Evolutionary conservation across 2,113 vertebrate species (phyloP), one percentile per base, ranked within the genome.

Genomic region (Microcebus ravelobensis): DNA sequence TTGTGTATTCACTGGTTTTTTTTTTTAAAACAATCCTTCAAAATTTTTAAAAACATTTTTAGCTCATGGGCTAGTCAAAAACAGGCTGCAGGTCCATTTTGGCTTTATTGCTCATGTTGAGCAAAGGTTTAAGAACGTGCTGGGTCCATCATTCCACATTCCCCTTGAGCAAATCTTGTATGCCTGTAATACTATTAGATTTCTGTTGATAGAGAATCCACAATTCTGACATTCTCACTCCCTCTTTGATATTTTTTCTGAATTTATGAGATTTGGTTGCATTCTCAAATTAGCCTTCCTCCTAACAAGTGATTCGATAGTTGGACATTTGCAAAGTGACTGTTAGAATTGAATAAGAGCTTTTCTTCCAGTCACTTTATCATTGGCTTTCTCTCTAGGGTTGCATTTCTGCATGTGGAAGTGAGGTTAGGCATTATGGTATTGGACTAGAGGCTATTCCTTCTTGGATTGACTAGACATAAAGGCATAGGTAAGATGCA

Each of bases 281-380:
- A 12, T 71, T 77, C 95, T 92, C 55, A 50, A 55, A 12, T 67
- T 59, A 87, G 29, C 6, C 18, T 90, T 76, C 10, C 52, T 73
- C 0, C 48, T 77, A 11, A 77, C 5, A 84, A 48, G 27, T 36
- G 29, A 29, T 90, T 42, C 29, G 42, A 4, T 29, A 50, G 18
- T 48, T 68, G 15, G 87, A 81, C 89, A 61, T 86, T 86, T 73
- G 83, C 96, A 91, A 98, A 97, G 87, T 80, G 52, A 76, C 86
- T 88, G 21, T 45, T 36, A 20, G 84, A 92, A 97, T 87, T 87
- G 36, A 97, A 91, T 98, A 98, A 98, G 96, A 97, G 94, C 86
- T 94, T 97, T 95, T 98, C 96, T 98, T 96, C 74, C 94, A 97
- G 97, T 98, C 97, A 98, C 96, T 98, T 98, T 74, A 89, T 97